Base-by-base conservation (phyloP, 2,113 vertebrate species). In the Mus pahari region DNA sequence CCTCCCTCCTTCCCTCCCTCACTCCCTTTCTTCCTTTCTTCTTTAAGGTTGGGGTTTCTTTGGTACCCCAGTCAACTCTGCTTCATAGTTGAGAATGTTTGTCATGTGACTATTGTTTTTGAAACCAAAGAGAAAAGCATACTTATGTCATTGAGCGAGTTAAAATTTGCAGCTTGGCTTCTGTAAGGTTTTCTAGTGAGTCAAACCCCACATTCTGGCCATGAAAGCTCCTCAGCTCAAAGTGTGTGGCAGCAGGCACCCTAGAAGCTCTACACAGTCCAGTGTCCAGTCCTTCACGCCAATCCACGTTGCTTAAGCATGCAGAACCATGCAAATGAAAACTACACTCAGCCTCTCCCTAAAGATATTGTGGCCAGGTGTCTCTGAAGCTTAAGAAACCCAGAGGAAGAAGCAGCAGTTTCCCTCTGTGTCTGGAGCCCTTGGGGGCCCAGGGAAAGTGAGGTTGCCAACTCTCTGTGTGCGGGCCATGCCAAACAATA, bases 11-110 rank as follows among this genome's bases (percentile, higher is more conserved):
- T 9, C 26, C 60, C 9, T 9, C 3, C 24, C 26, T 26, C 9
- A 19, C 7, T 62, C 2, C 17, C 33, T n/a, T 16, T 7, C 33
- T n/a, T 16, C 1, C 33, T n/a, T 4, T 8, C 50, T 82, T 26
- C 12, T 64, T 93, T 39, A 89, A 93, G 96, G 58, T 92, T 45
- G 92, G 14, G 1, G 14, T 75, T 58, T 94, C 91, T 96, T 94
- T 55, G 73, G 96, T 81, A 45, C 42, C 50, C 73, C 6, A 28
- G 33, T 91, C 24, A 77, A 33, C 31, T 96, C 60, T 89, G 89
- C 86, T n/a, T 81, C 55, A 3, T 26, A 36, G 45, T n/a, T 92
- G 39, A 31, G 75, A 82, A 66, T 33, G 10, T 66, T 5, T 0
- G 8, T 84, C 64, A 7, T 39, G 6, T 48, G 33, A 3, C 31